phyloP scores from a whole-genome alignment of 23 tunicate species.

The Halocynthia roretzi region DNA sequence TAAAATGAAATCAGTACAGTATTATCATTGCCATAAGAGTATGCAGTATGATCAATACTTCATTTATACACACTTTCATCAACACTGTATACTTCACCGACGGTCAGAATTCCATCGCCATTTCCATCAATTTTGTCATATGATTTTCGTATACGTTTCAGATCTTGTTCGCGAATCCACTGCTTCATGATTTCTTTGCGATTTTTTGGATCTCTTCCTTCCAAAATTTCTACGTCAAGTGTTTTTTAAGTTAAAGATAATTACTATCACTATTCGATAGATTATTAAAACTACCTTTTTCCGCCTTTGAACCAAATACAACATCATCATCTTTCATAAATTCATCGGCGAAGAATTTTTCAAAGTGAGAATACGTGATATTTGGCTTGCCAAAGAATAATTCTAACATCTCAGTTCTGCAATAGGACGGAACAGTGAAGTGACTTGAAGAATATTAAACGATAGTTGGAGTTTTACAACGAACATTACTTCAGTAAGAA shows the following conservation, averaged over 20 bases:
- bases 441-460: too few species aligned
- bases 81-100: slow-evolving; percentile 5
- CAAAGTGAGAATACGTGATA: not conserved
- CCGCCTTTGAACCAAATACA: not conserved
- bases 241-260: too few species aligned
- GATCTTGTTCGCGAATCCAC: slow-evolving; percentile 4
- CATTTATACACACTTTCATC: not conserved
- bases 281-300: not conserved
- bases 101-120: not conserved
- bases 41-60: too few species aligned
- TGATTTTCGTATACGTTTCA: not conserved
- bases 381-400: slow-evolving; percentile 7
- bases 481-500: too few species aligned
- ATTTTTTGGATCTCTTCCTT: too few species aligned
- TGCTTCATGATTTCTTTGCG: slow-evolving; percentile 2
- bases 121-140: slow-evolving; percentile 6
- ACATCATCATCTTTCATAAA: not conserved
- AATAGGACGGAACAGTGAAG: not conserved
- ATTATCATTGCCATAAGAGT: too few species aligned
- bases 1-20: not conserved
- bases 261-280: too few species aligned
- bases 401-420: slow-evolving; percentile 13
- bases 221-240: too few species aligned
- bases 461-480: too few species aligned
- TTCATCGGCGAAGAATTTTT: not conserved